Evolutionary conservation across 2,888 invertebrate species (phyloP), one percentile per base, ranked within the genome.

Genomic region (Syrista parreyssii): DNA sequence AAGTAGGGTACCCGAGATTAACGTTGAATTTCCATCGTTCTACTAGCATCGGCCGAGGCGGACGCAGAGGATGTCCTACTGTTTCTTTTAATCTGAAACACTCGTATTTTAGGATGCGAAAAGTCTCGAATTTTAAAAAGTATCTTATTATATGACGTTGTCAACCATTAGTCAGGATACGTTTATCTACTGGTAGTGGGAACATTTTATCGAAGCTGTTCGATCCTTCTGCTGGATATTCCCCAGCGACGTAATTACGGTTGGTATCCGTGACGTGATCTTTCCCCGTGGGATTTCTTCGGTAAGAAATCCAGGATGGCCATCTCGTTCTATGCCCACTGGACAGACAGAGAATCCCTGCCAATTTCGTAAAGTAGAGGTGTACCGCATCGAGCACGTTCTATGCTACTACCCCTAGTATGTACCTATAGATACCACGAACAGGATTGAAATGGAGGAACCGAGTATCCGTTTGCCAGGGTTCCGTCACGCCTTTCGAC

Each of bases 291-390:
- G 55, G 72, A 30, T 31, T 40, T 73, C 68, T n/a, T 31, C 23
- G 30, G 30, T 33, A 71, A 33, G 71, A 71, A 31, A 71, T 71
- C 71, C 71, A 71, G 32, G 6, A 31, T 71, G 33, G 31, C 33
- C 31, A 71, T 33, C 71, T 2, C 71, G 33, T 71, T 33, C 33
- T 12, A 32, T 71, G 12, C 71, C 31, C 71, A 71, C 33, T 33
- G 71, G 71, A 31, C 73, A 77, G 73, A 73, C 31, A 68, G 77
- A 74, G 74, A 75, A 75, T 77, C 77, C 69, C 69, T 75, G 75
- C 75, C 74, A 75, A 77, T 77, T 77, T 75, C 68, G 74, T 15
- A 77, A 77, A 77, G 75, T 75, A 77, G 31, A 69, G 69, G 71
- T 74, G 40, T 74, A 69, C 74, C 71, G 77, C 74, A 71, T 77